Base-by-base conservation (phyloP, 1,140 invertebrate genomes). In the Kradibia gibbosae region DNA sequence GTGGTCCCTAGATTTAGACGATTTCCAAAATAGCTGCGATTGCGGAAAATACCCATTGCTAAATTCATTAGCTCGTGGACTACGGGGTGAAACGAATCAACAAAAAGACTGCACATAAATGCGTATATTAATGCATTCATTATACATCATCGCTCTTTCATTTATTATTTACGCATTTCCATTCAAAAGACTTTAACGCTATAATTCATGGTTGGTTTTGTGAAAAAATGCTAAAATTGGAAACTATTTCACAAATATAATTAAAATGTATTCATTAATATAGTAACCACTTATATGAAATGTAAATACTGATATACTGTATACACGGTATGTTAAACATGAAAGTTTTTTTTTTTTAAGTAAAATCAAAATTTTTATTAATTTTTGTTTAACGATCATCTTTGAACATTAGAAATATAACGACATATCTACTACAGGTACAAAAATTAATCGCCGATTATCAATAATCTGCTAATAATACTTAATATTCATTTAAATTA, bases 1-100 rank as follows among this genome's bases (percentile, higher is more conserved):
- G 28, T 97, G 96, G 96, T 95, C 96, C 0, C 88, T 96, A 22
- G 94, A 95, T 86, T 88, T 96, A 78, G 96, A 97, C 85, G 96
- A 97, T 86, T 96, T 96, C 91, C 91, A 92, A 48, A 93, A 93
- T 73, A 87, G 86, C 13, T 96, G 95, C 86, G 92, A 92, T 5
- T 95, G 94, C 86, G 94, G 94, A 72, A 89, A 89, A 62, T 92
- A 94, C 89, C 93, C 93, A 15, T 86, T 93, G 20, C 85, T 93
- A 25, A 89, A 87, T 31, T 92, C 93, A 25, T 90, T 93, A 42
- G 93, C 92, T 84, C 80, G 89, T 76, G 92, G 76, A 67, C 57
- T 88, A 2, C 78, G 62, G 50, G 82, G 75, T 25, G 74, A 78
- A 34, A 39, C 20, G 13, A 15, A 13, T 7, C 28, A 57, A 22